These are phyloP conservation scores for Cryptocheilus praepositus DNA, from an alignment of 2,888 invertebrate species.

Conservation along the genomic window DNA sequence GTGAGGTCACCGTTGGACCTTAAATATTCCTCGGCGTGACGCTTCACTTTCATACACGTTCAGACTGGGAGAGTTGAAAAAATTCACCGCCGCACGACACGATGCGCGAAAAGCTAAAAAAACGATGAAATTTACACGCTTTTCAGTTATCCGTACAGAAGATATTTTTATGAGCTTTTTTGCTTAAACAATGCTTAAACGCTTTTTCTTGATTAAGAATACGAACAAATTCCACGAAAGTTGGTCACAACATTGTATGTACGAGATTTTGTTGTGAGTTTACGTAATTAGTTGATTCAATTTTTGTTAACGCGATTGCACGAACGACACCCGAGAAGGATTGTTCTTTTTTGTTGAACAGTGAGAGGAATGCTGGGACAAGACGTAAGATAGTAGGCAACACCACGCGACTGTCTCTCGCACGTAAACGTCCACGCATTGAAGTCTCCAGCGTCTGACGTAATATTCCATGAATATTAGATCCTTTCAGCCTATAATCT, in stretches of 20 bases:
- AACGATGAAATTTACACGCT: not conserved
- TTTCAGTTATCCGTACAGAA: not conserved
- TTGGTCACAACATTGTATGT: no score
- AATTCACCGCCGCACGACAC: not conserved
- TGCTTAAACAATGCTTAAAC: no score
- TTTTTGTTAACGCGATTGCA: no score
- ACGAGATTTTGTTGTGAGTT: no score
- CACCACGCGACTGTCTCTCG: not conserved
- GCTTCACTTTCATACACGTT: conserved; percentile 64
- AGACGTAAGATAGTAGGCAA: conserved; percentile 1
- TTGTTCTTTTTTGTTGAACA: conserved; percentile 7
- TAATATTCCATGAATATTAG: no score
- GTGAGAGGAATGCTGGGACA: conserved; percentile 20
- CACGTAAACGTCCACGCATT: not conserved
- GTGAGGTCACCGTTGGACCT: conserved; percentile 61
- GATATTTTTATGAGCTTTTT: no score
- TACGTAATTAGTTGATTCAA: no score
- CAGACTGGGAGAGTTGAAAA: conserved; percentile 34
- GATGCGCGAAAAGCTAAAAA: not conserved
- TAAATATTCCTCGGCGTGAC: conserved; percentile 61
- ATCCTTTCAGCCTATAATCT: no score
- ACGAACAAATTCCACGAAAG: no score
- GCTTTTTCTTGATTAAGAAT: no score
- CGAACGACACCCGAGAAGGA: no score
- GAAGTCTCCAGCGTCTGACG: not conserved